Conservation (phyloP, 2,113 vertebrate species). For the Odontophorus gujanensis region DNA sequence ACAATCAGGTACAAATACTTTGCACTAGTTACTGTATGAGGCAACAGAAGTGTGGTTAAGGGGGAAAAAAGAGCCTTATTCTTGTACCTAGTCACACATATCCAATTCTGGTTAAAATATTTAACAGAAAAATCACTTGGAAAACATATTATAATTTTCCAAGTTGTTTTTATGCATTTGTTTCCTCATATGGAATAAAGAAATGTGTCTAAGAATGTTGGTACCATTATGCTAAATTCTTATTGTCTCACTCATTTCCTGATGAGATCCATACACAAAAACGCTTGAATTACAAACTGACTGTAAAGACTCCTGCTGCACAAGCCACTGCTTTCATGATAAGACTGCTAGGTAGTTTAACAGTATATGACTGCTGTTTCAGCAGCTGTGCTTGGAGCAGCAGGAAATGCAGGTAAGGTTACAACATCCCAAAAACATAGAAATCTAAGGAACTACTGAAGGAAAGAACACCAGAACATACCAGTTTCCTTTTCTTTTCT, state of each 20-base stretch:
- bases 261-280: slow-evolving; percentile 16
- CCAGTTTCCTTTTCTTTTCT: not conserved
- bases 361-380: not conserved
- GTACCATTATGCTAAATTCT: slow-evolving; percentile 15
- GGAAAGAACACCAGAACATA: not conserved
- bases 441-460: not conserved
- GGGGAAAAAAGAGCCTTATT: not conserved
- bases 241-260: slow-evolving; percentile 43
- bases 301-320: not conserved
- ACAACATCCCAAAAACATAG: not conserved
- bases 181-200: slow-evolving; percentile 34
- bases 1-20: not conserved
- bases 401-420: not conserved
- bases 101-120: slow-evolving; percentile 25
- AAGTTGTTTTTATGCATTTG: not conserved
- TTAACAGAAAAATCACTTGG: slow-evolving; percentile 31
- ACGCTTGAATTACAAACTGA: not conserved
- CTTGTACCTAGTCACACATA: slow-evolving; percentile 2
- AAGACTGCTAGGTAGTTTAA: not conserved
- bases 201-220: slow-evolving; percentile 52
- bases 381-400: not conserved
- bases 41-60: not conserved
- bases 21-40: not conserved
- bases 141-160: slow-evolving; percentile 19
- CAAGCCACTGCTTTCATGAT: not conserved